Evolutionary conservation across 2,797 vertebrate species (phyloP).

Genomic region (Darevskia nairensis): DNA sequence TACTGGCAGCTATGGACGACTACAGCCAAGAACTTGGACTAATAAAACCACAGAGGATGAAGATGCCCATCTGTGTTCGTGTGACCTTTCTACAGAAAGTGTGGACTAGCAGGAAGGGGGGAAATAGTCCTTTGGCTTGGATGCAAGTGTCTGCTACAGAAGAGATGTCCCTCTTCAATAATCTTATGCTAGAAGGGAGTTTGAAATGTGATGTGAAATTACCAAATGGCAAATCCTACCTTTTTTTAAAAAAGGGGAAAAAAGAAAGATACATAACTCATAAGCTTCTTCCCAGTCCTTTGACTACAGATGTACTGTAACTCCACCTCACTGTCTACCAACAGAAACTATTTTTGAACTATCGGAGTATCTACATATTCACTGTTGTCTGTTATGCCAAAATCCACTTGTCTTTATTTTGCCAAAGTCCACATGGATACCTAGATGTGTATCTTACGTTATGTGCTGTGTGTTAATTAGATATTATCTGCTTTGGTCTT

Average conservation of each 20-base stretch:
- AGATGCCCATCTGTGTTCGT: background rate
- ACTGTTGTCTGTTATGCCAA: rapidly evolving
- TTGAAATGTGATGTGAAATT: background rate
- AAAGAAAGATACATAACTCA: background rate
- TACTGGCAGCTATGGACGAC: rapidly evolving
- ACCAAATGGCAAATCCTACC: rapidly evolving
- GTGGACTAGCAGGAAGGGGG: constrained; percentile 69
- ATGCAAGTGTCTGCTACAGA: constrained; percentile 69
- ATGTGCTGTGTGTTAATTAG: background rate
- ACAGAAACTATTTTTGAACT: background rate
- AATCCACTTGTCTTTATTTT: background rate
- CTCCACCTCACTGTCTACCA: background rate
- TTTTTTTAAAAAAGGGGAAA: background rate
- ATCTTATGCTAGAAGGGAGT: background rate
- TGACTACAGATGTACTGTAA: background rate
- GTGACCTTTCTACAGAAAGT: constrained; percentile 58
- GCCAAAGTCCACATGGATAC: background rate
- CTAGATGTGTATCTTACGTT: background rate
- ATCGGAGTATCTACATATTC: background rate
- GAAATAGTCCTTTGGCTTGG: constrained; percentile 56
- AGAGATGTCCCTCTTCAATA: constrained; percentile 68
- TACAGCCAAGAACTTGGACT: constrained; percentile 24
- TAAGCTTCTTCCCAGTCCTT: rapidly evolving
- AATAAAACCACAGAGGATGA: background rate
- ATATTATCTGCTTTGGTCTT: background rate